Conservation (phyloP, 1,140 invertebrate species). For the Euglossa dilemma region DNA sequence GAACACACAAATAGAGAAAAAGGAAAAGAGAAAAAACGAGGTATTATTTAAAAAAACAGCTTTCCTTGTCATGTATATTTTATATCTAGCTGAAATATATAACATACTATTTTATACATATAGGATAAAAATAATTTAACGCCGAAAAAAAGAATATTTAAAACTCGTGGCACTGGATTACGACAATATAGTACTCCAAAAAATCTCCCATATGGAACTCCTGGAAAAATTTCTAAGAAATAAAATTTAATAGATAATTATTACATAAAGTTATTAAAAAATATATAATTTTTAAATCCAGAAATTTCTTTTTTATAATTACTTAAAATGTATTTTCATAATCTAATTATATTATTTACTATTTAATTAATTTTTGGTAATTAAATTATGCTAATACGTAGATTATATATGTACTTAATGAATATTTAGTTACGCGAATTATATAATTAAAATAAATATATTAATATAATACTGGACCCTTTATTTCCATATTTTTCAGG, state of each 20-base stretch:
- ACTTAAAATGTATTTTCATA: neutral
- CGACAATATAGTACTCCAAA: conserved; percentile 6
- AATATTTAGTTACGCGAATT: neutral
- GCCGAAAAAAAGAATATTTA: conserved; percentile 31
- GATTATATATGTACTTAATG: neutral
- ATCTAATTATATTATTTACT: neutral
- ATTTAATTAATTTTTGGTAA: neutral
- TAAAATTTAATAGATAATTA: neutral
- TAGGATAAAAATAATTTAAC: neutral
- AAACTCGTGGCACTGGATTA: conserved; percentile 13
- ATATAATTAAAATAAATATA: neutral
- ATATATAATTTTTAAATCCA: neutral
- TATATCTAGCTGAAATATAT: neutral
- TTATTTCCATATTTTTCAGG: neutral
- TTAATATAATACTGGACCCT: neutral
- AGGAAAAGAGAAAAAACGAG: neutral
- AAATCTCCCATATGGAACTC: neutral
- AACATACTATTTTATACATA: neutral
- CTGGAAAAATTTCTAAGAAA: conserved; percentile 1
- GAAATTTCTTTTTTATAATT: neutral
- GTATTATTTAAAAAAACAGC: conserved; percentile 6
- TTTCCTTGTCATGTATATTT: neutral
- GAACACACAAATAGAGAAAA: neutral
- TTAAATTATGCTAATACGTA: conserved; percentile 5
- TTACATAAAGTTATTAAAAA: neutral